Base-by-base conservation (phyloP, 2,888 invertebrate species). In the Eucriotettix oculatus region DNA sequence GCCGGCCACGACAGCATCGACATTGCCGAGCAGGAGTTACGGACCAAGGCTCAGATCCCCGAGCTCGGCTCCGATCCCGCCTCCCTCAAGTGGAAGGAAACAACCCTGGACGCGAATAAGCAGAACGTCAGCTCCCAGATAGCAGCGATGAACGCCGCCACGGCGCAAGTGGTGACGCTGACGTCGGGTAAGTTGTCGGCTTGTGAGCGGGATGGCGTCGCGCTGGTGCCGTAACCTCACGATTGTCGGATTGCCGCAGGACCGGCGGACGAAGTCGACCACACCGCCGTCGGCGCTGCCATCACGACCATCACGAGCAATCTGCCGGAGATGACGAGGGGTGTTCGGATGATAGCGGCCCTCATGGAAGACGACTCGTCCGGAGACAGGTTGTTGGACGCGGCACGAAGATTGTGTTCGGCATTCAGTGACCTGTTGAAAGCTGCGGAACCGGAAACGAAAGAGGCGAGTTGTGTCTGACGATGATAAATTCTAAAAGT, bases 141-240 rank as follows among this genome's bases (percentile, higher is more conserved):
- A 68, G 97, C 97, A 9, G 97, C 97, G 61, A 98, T 99, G 96
- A 98, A 93, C 75, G 98, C 98, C 0, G 98, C 98, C 60, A 99
- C 98, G 0, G 99, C 99, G 10, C 95, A 97, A 75, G 90, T 97
- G 57, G 90, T 96, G 61, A 93, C 93, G 0, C 78, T 90, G 61
- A 94, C 94, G 0, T 87, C 88, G 3, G 86, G 85, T 76, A 64
- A 67, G 69, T 66, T 59, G 42, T 52, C n/a, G n/a, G n/a, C n/a
- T n/a, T n/a, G n/a, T n/a, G n/a, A 52, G 58, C n/a, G n/a, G n/a
- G n/a, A n/a, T n/a, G n/a, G n/a, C n/a, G n/a, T n/a, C n/a, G n/a
- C n/a, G n/a, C n/a, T n/a, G n/a, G n/a, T n/a, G n/a, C n/a, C n/a
- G n/a, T n/a, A n/a, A n/a, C n/a, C n/a, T n/a, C n/a, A n/a, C n/a